phyloP scores from a whole-genome alignment of 23 tunicate genomes.

The Corella eumyota region DNA sequence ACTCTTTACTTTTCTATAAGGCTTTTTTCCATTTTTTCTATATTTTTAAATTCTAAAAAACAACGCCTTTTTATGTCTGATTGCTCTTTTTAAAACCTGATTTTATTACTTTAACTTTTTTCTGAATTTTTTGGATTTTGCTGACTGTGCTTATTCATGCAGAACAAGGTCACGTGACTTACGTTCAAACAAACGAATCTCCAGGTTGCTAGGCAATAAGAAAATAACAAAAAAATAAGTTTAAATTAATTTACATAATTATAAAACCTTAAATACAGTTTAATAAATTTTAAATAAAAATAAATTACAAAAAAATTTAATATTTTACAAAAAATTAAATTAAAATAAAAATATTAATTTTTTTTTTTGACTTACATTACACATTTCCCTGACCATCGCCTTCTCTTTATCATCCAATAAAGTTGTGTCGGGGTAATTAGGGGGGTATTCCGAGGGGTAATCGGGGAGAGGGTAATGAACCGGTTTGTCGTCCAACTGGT shows the following conservation, averaged over 20 bases:
- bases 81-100: background rate
- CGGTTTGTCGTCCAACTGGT: conserved; percentile 27
- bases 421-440: conserved; percentile 25
- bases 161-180: no score
- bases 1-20: no score
- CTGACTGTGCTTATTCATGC: no score
- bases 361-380: conserved; percentile 35
- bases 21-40: no score
- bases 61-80: background rate
- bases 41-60: no score
- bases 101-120: no score
- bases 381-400: conserved; percentile 71
- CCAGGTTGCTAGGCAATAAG: conserved; percentile 37
- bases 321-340: background rate
- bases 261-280: no score
- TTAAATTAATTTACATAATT: background rate
- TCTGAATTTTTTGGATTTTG: no score
- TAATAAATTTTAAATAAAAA: no score
- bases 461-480: background rate
- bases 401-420: conserved; percentile 51
- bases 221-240: background rate
- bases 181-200: conserved; percentile 69
- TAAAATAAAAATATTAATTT: background rate
- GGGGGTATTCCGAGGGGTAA: conserved; percentile 10
- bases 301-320: no score